Conservation (phyloP, 2,113 vertebrate species). For the Copsychus sechellarum region DNA sequence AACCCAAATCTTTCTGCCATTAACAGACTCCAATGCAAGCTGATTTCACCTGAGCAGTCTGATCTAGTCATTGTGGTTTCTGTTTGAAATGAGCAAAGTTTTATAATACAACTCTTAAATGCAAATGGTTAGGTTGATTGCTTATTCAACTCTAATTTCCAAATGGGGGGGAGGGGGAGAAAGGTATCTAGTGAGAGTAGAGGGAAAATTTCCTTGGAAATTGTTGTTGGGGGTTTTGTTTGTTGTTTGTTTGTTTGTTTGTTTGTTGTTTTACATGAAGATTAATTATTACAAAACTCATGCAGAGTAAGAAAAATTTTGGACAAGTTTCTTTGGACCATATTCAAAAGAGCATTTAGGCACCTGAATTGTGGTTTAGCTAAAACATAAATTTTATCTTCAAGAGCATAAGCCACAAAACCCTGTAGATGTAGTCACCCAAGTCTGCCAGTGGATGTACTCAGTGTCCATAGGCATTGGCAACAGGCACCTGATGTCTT, state of each 20-base stretch:
- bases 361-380: neutral
- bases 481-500: neutral
- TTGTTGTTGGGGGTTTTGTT: neutral
- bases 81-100: neutral
- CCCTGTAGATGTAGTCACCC: neutral
- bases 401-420: neutral
- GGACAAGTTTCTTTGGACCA: neutral
- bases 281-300: neutral
- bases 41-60: neutral
- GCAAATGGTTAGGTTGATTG: neutral
- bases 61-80: neutral
- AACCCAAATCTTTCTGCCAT: neutral
- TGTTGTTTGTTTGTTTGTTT: neutral
- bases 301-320: neutral
- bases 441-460: neutral
- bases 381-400: neutral
- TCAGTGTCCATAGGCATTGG: rapidly evolving
- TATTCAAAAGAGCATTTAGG: neutral
- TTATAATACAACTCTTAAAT: neutral
- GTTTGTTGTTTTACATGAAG: neutral
- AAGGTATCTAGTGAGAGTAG: neutral
- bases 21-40: neutral
- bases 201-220: neutral
- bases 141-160: neutral
- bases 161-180: rapidly evolving